phyloP scores from a whole-genome alignment of 2,797 vertebrate species.

The Clangula hyemalis region DNA sequence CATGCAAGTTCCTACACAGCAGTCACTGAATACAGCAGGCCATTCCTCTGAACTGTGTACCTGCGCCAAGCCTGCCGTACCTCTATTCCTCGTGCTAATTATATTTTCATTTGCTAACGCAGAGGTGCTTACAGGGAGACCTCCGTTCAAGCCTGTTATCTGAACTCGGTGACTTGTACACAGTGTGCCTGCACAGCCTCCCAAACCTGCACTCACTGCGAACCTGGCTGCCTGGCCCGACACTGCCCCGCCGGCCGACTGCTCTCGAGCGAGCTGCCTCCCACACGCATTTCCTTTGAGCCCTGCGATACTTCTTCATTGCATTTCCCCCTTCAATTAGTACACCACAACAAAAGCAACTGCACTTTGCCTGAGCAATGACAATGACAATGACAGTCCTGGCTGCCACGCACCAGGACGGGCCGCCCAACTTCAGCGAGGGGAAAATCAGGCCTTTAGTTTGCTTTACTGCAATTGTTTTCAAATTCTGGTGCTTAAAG shows the following conservation, averaged over 20 bases:
- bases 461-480: background rate
- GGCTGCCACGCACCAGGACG: background rate
- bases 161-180: background rate
- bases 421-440: background rate
- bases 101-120: background rate
- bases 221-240: background rate
- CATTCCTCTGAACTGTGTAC: background rate
- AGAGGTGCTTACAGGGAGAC: background rate
- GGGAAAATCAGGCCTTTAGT: background rate
- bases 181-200: background rate
- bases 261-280: background rate
- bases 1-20: background rate
- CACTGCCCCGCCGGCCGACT: background rate
- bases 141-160: background rate
- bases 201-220: background rate
- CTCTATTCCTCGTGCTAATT: background rate
- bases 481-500: slow-evolving; percentile 9
- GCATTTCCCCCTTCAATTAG: slow-evolving; percentile 10
- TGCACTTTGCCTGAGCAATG: background rate
- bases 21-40: background rate
- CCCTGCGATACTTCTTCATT: background rate
- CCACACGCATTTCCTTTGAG: background rate
- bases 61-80: background rate
- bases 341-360: background rate
- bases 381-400: background rate